Percentiles rank a stretch among this genome's conserved stretches.
These are phyloP conservation scores for Alviniconcha marisindica DNA, from an alignment of 1,140 invertebrate species.

Conservation along the genomic window DNA sequence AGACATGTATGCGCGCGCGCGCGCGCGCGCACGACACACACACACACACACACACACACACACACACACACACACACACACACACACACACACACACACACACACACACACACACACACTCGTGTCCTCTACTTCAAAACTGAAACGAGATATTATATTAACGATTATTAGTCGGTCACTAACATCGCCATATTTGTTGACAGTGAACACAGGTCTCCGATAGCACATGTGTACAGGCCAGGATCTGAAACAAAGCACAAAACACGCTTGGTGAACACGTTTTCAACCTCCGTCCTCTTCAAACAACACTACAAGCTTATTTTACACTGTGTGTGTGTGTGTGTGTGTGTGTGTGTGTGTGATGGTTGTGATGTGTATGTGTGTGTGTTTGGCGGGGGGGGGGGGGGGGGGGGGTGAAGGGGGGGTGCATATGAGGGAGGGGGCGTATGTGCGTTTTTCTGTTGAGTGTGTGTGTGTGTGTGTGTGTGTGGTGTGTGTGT, in stretches of 20 bases:
- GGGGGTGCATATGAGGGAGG: too few species aligned
- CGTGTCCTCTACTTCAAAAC: background rate
- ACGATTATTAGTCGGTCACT: background rate
- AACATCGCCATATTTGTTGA: slow-evolving; percentile 27
- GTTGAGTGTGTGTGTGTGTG: too few species aligned
- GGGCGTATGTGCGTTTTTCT: too few species aligned
- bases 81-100: background rate
- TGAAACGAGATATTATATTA: background rate
- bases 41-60: background rate
- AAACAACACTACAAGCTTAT: background rate
- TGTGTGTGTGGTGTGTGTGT: too few species aligned
- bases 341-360: too few species aligned
- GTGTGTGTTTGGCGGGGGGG: too few species aligned
- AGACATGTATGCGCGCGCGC: too few species aligned
- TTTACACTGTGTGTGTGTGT: too few species aligned
- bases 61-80: background rate
- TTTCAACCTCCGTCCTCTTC: too few species aligned
- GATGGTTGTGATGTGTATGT: too few species aligned
- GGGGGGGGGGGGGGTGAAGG: too few species aligned
- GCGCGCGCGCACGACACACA: background rate
- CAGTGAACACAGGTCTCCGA: background rate
- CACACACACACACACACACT: background rate
- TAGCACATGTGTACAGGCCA: slow-evolving; percentile 28
- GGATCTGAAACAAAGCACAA: background rate
- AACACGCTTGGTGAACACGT: background rate